Evolutionary conservation across 2,113 vertebrate species (phyloP).

Genomic region (Pycnonotus jocosus): DNA sequence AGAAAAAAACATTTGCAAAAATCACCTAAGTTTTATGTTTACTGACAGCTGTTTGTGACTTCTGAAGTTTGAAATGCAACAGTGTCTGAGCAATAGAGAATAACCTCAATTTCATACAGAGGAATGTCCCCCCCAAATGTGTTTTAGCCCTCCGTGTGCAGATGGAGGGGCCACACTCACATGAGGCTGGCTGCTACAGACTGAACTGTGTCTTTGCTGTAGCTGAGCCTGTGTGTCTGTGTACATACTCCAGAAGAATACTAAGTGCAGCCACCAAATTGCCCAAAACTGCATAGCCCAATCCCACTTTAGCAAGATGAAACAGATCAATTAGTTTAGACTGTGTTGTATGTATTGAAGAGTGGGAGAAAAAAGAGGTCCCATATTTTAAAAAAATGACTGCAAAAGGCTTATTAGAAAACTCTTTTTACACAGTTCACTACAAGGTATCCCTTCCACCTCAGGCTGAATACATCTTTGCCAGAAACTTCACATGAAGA

Average conservation of each 20-base stretch:
- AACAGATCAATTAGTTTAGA: not conserved
- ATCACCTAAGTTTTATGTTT: not conserved
- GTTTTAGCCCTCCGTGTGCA: not conserved
- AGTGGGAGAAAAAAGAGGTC: not conserved
- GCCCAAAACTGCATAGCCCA: not conserved
- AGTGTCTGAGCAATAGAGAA: not conserved
- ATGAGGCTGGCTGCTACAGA: not conserved
- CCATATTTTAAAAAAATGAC: not conserved
- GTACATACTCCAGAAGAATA: not conserved
- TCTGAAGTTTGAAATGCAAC: conserved; percentile 12
- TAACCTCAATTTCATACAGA: not conserved
- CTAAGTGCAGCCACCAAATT: not conserved
- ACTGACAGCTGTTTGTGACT: not conserved
- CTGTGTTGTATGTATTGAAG: not conserved
- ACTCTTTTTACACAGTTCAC: not conserved
- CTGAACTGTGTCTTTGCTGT: not conserved
- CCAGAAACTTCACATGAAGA: not conserved
- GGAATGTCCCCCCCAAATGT: not conserved
- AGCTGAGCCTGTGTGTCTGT: not conserved
- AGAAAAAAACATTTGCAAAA: not conserved
- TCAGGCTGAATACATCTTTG: not conserved
- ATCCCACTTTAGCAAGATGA: not conserved
- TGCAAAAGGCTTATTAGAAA: not conserved
- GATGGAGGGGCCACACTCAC: not conserved
- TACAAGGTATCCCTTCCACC: not conserved